phyloP scores from a whole-genome alignment of 2,888 invertebrate genomes.

The Tupiocoris notatus region DNA sequence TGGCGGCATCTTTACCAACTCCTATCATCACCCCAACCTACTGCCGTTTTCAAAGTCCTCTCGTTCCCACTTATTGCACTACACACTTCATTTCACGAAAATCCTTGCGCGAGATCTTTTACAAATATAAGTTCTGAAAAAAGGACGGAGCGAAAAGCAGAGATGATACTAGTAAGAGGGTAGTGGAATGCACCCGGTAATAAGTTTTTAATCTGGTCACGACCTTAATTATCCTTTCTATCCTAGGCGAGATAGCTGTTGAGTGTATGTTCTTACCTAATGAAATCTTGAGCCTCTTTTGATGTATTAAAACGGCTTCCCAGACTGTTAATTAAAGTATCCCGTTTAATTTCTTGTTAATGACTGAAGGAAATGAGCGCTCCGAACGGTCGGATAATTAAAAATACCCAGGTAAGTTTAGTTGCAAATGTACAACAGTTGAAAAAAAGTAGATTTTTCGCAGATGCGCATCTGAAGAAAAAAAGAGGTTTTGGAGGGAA shows the following conservation, averaged over 20 bases:
- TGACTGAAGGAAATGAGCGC: conserved; percentile 31
- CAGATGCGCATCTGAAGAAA: no score
- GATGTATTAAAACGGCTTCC: conserved; percentile 40
- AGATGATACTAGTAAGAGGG: background rate
- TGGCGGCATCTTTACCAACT: background rate
- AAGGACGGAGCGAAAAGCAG: background rate
- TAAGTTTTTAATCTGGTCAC: conserved; percentile 44
- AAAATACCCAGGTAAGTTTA: conserved; percentile 10
- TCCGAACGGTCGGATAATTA: conserved; percentile 18
- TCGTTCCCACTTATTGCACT: conserved; percentile 36
- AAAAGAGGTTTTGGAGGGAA: no score
- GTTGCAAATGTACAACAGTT: background rate
- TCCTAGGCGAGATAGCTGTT: conserved; percentile 28
- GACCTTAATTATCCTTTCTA: conserved; percentile 38
- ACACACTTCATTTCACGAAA: conserved; percentile 22
- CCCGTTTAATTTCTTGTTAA: conserved; percentile 41
- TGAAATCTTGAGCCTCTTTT: conserved; percentile 41
- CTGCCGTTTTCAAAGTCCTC: conserved; percentile 14
- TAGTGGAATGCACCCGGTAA: conserved; percentile 6
- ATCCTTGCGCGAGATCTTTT: conserved; percentile 18
- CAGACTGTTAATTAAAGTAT: conserved; percentile 31
- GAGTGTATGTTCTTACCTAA: conserved; percentile 37
- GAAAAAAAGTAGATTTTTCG: background rate
- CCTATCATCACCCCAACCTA: background rate
- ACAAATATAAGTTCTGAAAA: background rate